Evolutionary conservation across 2,113 vertebrate genomes (phyloP), one percentile per base, ranked within the genome.

Genomic region (Hyperoodon ampullatus): DNA sequence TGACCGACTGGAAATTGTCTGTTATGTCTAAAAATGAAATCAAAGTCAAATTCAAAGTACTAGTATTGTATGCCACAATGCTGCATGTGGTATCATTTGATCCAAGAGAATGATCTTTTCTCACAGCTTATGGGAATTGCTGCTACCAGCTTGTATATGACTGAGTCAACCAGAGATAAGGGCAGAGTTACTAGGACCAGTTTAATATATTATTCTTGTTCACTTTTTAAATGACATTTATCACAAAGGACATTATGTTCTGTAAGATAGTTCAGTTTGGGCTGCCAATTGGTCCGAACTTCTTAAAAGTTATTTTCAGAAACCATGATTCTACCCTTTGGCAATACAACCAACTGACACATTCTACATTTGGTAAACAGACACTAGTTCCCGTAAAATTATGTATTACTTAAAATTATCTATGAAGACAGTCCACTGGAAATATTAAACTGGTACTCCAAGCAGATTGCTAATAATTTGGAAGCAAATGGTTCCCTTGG

Each of bases 301-400:
- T 84, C 44, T 96, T 88, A 53, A 90, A 90, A 96, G 50, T 74
- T 94, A 86, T 97, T 94, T 94, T 97, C 82, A 94, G 63, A 96
- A 80, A 80, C 4, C 63, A 63, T 55, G 65, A 78, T 47, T 88
- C 47, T 88, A 1, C 18, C 71, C 47, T 94, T 53, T 88, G 66
- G 68, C 60, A 75, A 75, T 77, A 33, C 47, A 77, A 66, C 55
- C 2, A 1, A 55, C 47, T 66, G 33, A 47, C 3, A 92, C 24
- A 39, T 66, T 90, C 80, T 90, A 23, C 44, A 72, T 88, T 92
- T 94, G 94, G 78, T 80, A 86, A 93, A 80, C 28, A 96, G 44
- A 71, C 23, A 78, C 2, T 21, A 18, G 39, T 66, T 81, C 13
- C 74, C 70, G 93, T 78, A 94, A 83, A 80, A 93, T 23, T 75